These are phyloP conservation scores for Gymnothorax reevesii DNA, from an alignment of 2,797 vertebrate species.

Conservation along the genomic window DNA sequence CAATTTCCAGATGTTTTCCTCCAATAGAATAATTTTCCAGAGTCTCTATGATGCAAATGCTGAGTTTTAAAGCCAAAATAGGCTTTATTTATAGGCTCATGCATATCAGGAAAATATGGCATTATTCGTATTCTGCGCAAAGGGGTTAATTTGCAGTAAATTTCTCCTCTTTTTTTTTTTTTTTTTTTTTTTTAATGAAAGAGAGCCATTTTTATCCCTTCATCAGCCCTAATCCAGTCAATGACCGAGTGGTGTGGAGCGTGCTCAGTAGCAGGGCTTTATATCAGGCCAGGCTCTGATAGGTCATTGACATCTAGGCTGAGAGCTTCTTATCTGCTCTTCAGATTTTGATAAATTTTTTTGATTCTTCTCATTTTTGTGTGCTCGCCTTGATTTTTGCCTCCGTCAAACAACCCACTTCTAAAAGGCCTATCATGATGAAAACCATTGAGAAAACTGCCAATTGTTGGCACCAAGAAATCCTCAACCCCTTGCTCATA, in stretches of 20 bases:
- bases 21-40: no score
- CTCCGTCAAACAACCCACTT: neutral
- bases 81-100: no score
- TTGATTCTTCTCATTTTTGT: neutral
- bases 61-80: no score
- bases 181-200: neutral
- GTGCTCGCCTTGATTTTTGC: neutral
- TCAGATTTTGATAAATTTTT: neutral
- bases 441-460: neutral
- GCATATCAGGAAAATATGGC: no score
- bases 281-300: neutral
- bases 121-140: no score
- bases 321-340: neutral
- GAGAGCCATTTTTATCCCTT: neutral
- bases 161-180: neutral
- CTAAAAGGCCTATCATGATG: neutral
- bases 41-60: no score
- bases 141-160: no score
- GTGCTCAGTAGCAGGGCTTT: neutral
- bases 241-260: neutral
- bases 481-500: no score
- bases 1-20: no score
- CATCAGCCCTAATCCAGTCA: neutral
- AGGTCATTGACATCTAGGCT: neutral
- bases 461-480: no score